Evolutionary conservation across 2,113 vertebrate genomes (phyloP).

Genomic region (Anarrhichthys ocellatus): DNA sequence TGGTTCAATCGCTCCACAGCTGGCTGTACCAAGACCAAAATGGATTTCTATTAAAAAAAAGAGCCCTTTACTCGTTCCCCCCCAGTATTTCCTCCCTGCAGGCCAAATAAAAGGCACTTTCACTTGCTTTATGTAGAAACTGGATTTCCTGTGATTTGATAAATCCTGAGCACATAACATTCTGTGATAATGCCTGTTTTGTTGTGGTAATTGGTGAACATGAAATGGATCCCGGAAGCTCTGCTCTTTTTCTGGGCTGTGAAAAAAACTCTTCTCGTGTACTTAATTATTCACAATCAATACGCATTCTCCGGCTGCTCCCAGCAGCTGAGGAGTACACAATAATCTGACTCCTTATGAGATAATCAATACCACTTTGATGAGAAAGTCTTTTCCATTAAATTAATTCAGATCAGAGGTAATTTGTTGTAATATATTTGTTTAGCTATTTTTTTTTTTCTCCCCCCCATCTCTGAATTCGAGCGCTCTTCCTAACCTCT

Average conservation of each 20-base stretch:
- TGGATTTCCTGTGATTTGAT: conserved; percentile 34
- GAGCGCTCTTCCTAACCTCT: background rate
- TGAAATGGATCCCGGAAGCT: conserved; percentile 19
- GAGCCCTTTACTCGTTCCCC: conserved; percentile 18
- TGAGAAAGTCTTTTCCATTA: conserved; percentile 29
- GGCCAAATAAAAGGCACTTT: conserved; percentile 28
- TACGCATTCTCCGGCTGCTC: conserved; percentile 36
- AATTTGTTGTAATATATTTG: conserved; percentile 47
- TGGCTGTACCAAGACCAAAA: conserved; percentile 50
- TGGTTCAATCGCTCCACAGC: conserved; percentile 50
- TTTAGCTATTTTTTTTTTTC: conserved; percentile 9
- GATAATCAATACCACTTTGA: conserved; percentile 57
- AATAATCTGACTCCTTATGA: conserved; percentile 44
- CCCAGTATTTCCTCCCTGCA: conserved; percentile 22
- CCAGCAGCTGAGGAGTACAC: conserved; percentile 36
- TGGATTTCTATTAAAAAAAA: conserved; percentile 61
- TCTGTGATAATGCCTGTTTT: conserved; percentile 39
- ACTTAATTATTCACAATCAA: conserved; percentile 61
- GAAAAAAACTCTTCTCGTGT: conserved; percentile 24
- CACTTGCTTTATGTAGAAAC: conserved; percentile 29
- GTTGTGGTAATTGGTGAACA: conserved; percentile 32
- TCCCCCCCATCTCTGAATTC: background rate
- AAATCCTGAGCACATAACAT: conserved; percentile 8
- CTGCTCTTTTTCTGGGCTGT: conserved; percentile 11
- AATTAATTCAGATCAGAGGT: conserved; percentile 53